Evolutionary conservation across 2,888 invertebrate genomes (phyloP).

Genomic region (Eugnorisma glareosa): DNA sequence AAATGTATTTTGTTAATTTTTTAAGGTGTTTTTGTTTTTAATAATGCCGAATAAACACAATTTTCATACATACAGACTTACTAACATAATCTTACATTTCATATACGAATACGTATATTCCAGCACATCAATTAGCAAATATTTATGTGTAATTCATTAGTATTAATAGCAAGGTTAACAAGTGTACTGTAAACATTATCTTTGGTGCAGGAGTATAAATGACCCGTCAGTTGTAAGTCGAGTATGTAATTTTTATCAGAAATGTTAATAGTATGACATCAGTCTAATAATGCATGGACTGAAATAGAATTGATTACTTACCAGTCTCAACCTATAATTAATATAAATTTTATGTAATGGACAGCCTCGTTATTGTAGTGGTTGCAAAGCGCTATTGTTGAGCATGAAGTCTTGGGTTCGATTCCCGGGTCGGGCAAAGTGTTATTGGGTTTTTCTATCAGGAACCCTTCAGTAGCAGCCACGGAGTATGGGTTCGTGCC

Average conservation of each 20-base stretch:
- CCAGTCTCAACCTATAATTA: neutral
- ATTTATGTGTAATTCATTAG: constrained; percentile 25
- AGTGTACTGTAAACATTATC: constrained; percentile 4
- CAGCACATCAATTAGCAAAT: constrained; percentile 9
- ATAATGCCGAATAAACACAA: too few species aligned
- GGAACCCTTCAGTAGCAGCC: neutral
- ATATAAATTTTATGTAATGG: neutral
- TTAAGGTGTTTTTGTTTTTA: too few species aligned
- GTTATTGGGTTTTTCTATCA: neutral
- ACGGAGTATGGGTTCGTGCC: neutral
- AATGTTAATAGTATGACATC: constrained; percentile 1
- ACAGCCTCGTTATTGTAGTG: neutral
- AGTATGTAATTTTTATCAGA: constrained; percentile 12
- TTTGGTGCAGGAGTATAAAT: constrained; percentile 9
- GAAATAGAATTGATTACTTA: neutral
- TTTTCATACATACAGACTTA: neutral
- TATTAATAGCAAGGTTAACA: constrained; percentile 43
- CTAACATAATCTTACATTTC: neutral
- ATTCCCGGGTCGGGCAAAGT: neutral
- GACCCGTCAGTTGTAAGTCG: neutral
- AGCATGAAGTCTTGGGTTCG: neutral
- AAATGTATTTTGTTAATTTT: too few species aligned
- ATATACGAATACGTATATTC: neutral
- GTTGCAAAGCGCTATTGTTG: neutral
- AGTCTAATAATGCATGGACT: neutral